Conservation (phyloP, 2,797 vertebrate species). For the Liasis olivaceus region DNA sequence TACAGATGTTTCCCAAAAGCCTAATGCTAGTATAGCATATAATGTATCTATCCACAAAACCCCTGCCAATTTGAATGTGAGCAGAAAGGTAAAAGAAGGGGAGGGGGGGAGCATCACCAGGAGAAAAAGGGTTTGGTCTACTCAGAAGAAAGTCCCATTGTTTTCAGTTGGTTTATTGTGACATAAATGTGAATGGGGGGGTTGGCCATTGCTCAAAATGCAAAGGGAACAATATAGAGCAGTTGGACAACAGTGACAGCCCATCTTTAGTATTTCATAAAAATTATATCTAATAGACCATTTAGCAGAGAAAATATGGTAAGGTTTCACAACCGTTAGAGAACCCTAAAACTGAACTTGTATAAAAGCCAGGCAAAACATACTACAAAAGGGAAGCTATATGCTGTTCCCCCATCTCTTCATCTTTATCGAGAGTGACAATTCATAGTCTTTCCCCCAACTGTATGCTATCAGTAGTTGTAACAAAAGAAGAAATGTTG, state of each 20-base stretch:
- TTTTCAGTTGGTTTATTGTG: not conserved
- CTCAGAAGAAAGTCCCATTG: not conserved
- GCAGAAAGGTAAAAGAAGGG: not conserved
- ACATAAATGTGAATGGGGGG: not conserved
- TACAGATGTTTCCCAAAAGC: not conserved
- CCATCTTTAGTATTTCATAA: not conserved
- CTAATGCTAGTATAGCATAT: not conserved
- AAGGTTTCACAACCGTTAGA: not conserved
- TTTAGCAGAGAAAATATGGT: not conserved
- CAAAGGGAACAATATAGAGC: not conserved
- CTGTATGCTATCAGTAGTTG: not conserved
- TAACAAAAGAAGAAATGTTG: not conserved
- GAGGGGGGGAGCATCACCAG: not conserved
- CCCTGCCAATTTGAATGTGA: not conserved
- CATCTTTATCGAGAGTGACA: not conserved
- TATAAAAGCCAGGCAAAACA: not conserved
- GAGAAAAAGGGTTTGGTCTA: not conserved
- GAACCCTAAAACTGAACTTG: not conserved
- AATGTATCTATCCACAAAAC: rapidly evolving
- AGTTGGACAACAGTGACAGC: not conserved
- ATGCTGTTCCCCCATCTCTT: not conserved
- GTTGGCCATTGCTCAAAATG: not conserved
- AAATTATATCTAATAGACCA: not conserved
- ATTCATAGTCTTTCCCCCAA: not conserved
- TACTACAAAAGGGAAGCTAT: not conserved